Percentiles rank a stretch among this genome's conserved stretches.
Conservation (phyloP, 2,113 vertebrate genomes). For the Shinisaurus crocodilurus region DNA sequence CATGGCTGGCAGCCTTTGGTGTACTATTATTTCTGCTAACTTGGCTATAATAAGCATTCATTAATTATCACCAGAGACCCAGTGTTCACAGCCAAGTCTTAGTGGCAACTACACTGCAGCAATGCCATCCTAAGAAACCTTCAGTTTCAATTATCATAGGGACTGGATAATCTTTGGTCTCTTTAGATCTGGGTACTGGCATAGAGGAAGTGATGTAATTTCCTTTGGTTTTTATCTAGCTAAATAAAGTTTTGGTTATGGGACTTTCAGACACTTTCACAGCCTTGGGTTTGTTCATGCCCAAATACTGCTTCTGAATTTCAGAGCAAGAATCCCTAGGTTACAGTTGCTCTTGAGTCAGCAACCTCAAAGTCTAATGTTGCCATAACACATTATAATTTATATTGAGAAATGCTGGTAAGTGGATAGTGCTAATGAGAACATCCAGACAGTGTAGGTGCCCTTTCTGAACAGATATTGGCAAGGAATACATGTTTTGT, state of each 20-base stretch:
- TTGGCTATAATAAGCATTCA: background rate
- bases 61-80: background rate
- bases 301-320: background rate
- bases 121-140: background rate
- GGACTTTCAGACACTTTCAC: background rate
- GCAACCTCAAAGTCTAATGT: slow-evolving; percentile 41
- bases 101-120: background rate
- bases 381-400: slow-evolving; percentile 46
- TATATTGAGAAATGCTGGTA: slow-evolving; percentile 41
- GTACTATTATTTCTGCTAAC: background rate
- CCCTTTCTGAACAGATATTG: background rate
- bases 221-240: background rate
- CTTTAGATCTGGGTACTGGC: background rate
- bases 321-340: slow-evolving; percentile 24
- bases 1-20: background rate
- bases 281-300: background rate
- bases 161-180: background rate
- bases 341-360: slow-evolving; percentile 55
- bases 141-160: background rate
- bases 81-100: background rate
- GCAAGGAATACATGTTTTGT: background rate
- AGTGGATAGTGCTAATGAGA: slow-evolving; percentile 26
- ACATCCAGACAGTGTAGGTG: slow-evolving; percentile 18
- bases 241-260: background rate
- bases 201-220: background rate